phyloP scores from a whole-genome alignment of 2,113 vertebrate species.

The Paralichthys olivaceus region DNA sequence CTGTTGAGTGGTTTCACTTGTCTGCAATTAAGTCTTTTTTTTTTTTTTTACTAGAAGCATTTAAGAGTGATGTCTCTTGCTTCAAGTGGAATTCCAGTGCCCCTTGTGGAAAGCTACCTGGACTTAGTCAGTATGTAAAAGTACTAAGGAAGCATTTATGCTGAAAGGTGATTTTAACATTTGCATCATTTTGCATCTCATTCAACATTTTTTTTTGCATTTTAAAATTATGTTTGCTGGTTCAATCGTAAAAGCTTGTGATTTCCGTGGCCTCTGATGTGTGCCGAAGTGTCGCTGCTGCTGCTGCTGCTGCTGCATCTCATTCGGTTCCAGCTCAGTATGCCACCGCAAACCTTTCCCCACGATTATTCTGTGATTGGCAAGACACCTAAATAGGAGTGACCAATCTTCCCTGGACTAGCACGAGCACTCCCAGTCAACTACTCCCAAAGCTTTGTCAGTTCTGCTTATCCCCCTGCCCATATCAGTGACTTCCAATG shows the following conservation, averaged over 20 bases:
- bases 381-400: background rate
- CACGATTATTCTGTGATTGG: background rate
- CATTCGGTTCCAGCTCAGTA: background rate
- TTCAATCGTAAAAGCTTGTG: background rate
- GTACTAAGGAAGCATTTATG: background rate
- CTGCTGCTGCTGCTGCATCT: background rate
- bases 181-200: background rate
- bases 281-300: background rate
- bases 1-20: constrained; percentile 25
- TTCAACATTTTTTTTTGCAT: background rate
- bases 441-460: background rate
- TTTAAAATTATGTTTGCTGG: background rate
- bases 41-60: constrained; percentile 2
- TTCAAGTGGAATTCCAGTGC: constrained; percentile 3
- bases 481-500: background rate
- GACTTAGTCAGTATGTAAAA: background rate
- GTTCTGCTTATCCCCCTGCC: background rate
- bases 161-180: background rate
- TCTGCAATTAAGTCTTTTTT: constrained; percentile 20
- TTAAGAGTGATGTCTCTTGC: background rate
- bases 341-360: background rate
- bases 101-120: background rate
- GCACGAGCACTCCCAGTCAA: background rate
- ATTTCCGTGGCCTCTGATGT: background rate
- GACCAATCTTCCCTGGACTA: background rate